Evolutionary conservation across 1,140 invertebrate species (phyloP), one percentile per base, ranked within the genome.

Genomic region (Xylocopa sonorina): DNA sequence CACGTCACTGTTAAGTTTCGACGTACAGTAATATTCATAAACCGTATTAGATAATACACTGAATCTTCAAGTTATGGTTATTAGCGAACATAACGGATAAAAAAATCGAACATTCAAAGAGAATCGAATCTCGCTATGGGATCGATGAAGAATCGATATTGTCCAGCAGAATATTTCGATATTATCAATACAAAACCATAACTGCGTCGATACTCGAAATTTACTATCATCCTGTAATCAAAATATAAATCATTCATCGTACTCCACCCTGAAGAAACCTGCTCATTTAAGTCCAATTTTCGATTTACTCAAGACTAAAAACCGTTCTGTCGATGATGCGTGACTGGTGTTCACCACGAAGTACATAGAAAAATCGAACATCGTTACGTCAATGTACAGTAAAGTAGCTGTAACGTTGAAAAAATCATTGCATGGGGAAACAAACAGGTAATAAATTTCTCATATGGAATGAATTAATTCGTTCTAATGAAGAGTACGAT

Each of bases 341-440:
- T 75, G 41, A 75, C 38, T 64, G 43, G 16, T 38, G 48, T 48
- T 7, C 6, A 10, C n/a, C 21, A 29, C 34, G 12, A 53, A 12
- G 4, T 34, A 14, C 14, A 55, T 10, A 16, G 29, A 68, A 57
- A 68, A 68, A 76, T 76, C 63, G 74, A 76, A 64, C 62, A 21
- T 16, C 10, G 6, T 24, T 21, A 27, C 29, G 10, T 58, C 29
- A 41, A 27, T 6, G 29, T 71, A 4, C 5, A 12, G 24, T 27
- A 24, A 12, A 18, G n/a, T n/a, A n/a, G n/a, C n/a, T n/a, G n/a
- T n/a, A n/a, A n/a, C n/a, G n/a, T n/a, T n/a, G n/a, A n/a, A n/a
- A n/a, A n/a, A n/a, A n/a, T n/a, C n/a, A n/a, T n/a, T n/a, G n/a
- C n/a, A n/a, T n/a, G n/a, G n/a, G n/a, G n/a, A n/a, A n/a, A n/a